Evolutionary conservation across 2,797 vertebrate genomes (phyloP), one percentile per base, ranked within the genome.

Genomic region (Phataginus tricuspis): DNA sequence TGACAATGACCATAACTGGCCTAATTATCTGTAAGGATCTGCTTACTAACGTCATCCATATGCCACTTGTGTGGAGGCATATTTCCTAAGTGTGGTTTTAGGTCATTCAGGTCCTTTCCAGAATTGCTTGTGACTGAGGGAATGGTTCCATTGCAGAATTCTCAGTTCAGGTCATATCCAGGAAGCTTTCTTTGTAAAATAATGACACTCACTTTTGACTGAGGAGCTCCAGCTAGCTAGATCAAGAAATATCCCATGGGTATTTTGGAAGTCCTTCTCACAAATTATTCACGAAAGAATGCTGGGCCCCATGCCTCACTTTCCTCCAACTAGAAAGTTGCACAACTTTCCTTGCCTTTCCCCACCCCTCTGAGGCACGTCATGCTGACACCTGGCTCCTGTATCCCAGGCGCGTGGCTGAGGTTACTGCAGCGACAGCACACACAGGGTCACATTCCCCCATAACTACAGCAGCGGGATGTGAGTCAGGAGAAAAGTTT

Each of bases 401-500:
- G 57, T 25, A 19, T 95, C 79, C 86, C 7, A 0, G 1, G 15
- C 55, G 0, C 92, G 96, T 96, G 91, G 64, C 78, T 78, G 79
- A 71, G 18, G 69, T 97, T 98, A 82, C 96, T 94, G 37, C 68
- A 97, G 97, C 78, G 96, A 98, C 96, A 71, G 77, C 94, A 97
- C 84, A 96, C 71, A 45, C 18, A 23, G 0, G n/a, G 71, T 97
- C 94, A 96, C 91, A 94, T 85, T 66, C 42, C 51, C 45, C 79
- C 9, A 0, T 79, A 92, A 92, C 80, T 82, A 37, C 57, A 94
- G 92, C 34, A 75, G 49, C 94, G 71, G 92, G 69, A 27, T 83
- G 25, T 97, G 92, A 98, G 95, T 97, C 96, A 96, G 80, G 95
- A 84, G 90, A 93, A 87, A 97, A 97, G 87, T 97, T 97, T 96